Percentiles rank a stretch among this genome's conserved stretches.
phyloP scores from a whole-genome alignment of 2,888 invertebrate species.

The Sphaerolaimus hirsutus region DNA sequence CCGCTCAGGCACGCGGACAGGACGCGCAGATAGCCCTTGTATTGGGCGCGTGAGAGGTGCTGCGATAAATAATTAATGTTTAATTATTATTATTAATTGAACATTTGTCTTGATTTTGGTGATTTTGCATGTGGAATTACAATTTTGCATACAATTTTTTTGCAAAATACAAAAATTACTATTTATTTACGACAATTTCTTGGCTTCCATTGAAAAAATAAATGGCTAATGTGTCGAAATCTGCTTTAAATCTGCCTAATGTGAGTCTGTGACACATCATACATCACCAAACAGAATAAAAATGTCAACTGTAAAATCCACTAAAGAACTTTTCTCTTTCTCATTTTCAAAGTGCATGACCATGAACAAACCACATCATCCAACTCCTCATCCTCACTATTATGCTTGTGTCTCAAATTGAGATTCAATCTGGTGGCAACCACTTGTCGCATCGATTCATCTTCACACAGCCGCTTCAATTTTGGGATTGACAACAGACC shows the following conservation, averaged over 20 bases:
- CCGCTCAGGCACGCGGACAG: constrained; percentile 57
- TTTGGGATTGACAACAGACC: constrained; percentile 64
- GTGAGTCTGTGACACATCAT: too few species aligned
- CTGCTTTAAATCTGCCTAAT: too few species aligned
- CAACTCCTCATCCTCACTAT: constrained; percentile 70
- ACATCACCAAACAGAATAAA: too few species aligned
- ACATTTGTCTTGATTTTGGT: too few species aligned
- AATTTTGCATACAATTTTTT: too few species aligned
- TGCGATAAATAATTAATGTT: too few species aligned
- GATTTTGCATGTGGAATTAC: too few species aligned
- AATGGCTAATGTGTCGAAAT: too few species aligned
- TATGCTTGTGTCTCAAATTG: constrained; percentile 68
- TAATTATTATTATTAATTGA: too few species aligned
- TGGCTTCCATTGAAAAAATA: too few species aligned
- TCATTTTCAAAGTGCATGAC: neutral
- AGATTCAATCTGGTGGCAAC: constrained; percentile 79
- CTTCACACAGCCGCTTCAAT: constrained; percentile 53
- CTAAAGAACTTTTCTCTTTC: neutral
- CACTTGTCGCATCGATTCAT: constrained; percentile 86
- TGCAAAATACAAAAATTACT: too few species aligned
- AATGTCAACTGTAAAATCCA: neutral
- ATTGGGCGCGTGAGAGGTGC: constrained; percentile 66
- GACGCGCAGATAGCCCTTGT: constrained; percentile 86
- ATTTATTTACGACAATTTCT: too few species aligned
- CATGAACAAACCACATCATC: constrained; percentile 63